phyloP scores from a whole-genome alignment of 2,888 invertebrate species.

The Diploptera punctata region DNA sequence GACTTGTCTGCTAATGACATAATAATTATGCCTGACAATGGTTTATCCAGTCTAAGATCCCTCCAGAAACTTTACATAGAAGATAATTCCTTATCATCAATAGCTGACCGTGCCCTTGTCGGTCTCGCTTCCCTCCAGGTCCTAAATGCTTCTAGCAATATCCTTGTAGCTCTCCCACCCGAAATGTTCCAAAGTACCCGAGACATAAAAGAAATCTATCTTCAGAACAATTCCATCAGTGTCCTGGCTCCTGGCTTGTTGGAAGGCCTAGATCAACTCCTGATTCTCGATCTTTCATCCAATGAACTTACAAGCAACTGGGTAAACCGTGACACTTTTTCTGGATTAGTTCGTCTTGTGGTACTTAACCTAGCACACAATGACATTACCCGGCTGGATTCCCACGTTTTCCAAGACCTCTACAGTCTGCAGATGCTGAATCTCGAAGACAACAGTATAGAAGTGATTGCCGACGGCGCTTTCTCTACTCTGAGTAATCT shows the following conservation, averaged over 20 bases:
- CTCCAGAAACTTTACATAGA: constrained; percentile 74
- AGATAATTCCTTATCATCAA: constrained; percentile 75
- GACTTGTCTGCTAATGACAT: constrained; percentile 80
- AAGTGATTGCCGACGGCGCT: constrained; percentile 72
- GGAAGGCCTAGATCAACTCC: constrained; percentile 74
- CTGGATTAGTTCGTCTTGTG: constrained; percentile 73
- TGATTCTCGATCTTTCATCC: constrained; percentile 73
- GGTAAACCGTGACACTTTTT: constrained; percentile 80
- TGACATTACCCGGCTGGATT: constrained; percentile 72
- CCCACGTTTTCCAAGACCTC: constrained; percentile 74
- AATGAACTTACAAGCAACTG: constrained; percentile 80
- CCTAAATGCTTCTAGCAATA: constrained; percentile 81
- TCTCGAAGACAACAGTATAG: constrained; percentile 74
- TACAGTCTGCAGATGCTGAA: constrained; percentile 77
- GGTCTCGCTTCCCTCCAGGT: constrained; percentile 72
- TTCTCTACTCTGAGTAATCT: constrained; percentile 78
- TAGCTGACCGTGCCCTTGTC: constrained; percentile 76
- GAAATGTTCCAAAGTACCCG: constrained; percentile 78
- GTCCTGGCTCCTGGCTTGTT: constrained; percentile 77
- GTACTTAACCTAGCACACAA: constrained; percentile 79
- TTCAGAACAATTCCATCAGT: constrained; percentile 78
- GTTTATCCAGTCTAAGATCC: constrained; percentile 71
- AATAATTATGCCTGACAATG: constrained; percentile 71
- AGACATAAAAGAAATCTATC: constrained; percentile 73
- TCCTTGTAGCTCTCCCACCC: constrained; percentile 76